Evolutionary conservation across 1,140 invertebrate genomes (phyloP).

Genomic region (Drosophila micromelanica): DNA sequence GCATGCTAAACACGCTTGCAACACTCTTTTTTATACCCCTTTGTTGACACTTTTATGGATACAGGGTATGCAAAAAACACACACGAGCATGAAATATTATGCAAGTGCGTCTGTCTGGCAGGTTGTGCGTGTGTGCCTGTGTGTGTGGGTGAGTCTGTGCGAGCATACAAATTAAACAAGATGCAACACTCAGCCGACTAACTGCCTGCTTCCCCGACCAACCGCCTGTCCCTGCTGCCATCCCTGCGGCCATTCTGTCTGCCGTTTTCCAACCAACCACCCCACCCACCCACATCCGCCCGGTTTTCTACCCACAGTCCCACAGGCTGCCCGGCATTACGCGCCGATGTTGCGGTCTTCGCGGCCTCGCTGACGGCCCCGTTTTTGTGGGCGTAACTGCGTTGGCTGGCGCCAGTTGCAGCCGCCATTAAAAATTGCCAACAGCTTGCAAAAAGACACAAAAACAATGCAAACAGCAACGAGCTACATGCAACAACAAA

Average conservation of each 20-base stretch:
- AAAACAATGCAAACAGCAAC: constrained; percentile 37
- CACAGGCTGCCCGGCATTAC: constrained; percentile 12
- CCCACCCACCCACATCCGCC: constrained; percentile 2
- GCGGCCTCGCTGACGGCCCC: constrained; percentile 20
- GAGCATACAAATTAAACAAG: constrained; percentile 72
- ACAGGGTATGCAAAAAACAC: constrained; percentile 30
- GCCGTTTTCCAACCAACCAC: constrained; percentile 12
- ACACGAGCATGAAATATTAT: constrained; percentile 61
- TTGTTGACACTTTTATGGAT: constrained; percentile 7
- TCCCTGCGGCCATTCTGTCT: constrained; percentile 36
- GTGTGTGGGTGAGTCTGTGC: constrained; percentile 30
- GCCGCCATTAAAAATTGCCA: constrained; percentile 66
- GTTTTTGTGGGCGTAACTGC: constrained; percentile 44
- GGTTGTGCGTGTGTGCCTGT: constrained; percentile 7
- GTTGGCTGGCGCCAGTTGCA: constrained; percentile 36
- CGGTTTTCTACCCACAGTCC: not conserved
- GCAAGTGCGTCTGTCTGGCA: constrained; percentile 51
- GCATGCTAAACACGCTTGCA: constrained; percentile 6
- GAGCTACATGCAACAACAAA: constrained; percentile 19
- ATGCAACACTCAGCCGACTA: constrained; percentile 60
- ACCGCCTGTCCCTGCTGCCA: constrained; percentile 3
- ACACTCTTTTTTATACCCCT: not conserved
- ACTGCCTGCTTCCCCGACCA: constrained; percentile 20
- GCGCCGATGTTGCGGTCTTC: constrained; percentile 34
- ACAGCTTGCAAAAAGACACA: constrained; percentile 56